Conservation (phyloP, 2,797 vertebrate species). For the Amblyopsis hoosieri region DNA sequence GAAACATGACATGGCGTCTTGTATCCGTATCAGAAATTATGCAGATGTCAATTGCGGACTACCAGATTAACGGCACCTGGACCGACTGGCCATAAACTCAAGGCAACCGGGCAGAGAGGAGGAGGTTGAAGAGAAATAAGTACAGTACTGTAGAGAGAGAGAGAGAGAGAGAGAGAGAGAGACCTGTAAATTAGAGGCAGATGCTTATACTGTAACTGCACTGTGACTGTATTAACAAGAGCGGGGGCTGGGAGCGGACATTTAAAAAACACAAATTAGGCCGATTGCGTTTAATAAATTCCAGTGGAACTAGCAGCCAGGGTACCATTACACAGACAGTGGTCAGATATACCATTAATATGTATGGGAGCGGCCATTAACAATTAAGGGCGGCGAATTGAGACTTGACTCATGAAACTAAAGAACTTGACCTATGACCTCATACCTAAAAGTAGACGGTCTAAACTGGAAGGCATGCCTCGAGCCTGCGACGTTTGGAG, state of each 20-base stretch:
- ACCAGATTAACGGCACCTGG: constrained; percentile 62
- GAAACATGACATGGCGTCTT: constrained; percentile 57
- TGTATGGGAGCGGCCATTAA: constrained; percentile 64
- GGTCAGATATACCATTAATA: constrained; percentile 60
- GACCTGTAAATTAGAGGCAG: neutral
- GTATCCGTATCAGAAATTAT: constrained; percentile 51
- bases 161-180: neutral
- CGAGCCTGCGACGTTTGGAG: neutral
- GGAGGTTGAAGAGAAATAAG: constrained; percentile 29
- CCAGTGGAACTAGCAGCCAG: constrained; percentile 37
- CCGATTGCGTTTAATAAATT: constrained; percentile 1
- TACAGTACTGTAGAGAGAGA: constrained; percentile 7
- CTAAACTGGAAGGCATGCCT: constrained; percentile 20
- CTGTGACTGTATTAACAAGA: neutral
- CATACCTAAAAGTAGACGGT: constrained; percentile 28
- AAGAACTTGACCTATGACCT: constrained; percentile 59
- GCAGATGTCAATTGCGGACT: constrained; percentile 59
- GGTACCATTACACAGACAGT: constrained; percentile 43
- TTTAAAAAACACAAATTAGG: neutral
- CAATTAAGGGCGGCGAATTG: constrained; percentile 65
- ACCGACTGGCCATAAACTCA: constrained; percentile 37
- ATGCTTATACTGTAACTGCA: neutral
- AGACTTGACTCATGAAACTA: constrained; percentile 69
- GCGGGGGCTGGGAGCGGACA: neutral
- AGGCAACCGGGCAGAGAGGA: constrained; percentile 11